Conservation (phyloP, 2,888 invertebrate species). For the Hymenopus coronatus region DNA sequence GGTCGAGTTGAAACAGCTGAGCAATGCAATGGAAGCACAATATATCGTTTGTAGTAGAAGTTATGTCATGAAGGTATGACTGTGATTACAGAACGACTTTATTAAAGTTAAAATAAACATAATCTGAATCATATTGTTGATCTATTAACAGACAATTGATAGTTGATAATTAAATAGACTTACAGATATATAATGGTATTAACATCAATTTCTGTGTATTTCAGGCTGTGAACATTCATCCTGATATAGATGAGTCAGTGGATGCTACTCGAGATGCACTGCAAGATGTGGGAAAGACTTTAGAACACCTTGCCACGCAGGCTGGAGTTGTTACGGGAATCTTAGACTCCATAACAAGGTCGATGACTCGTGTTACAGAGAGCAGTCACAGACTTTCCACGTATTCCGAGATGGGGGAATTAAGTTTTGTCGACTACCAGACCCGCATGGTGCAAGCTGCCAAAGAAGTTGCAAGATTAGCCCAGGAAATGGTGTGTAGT, state of each 20-base stretch:
- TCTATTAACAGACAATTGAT: too few relatives aligned
- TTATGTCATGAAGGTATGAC: too few relatives aligned
- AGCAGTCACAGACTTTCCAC: slow-evolving; percentile 62
- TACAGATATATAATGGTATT: too few relatives aligned
- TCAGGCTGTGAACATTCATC: slow-evolving; percentile 74
- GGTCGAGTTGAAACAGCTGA: too few relatives aligned
- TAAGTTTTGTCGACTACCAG: slow-evolving; percentile 91
- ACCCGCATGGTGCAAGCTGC: slow-evolving; percentile 93
- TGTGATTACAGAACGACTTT: too few relatives aligned
- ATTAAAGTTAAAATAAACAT: too few relatives aligned
- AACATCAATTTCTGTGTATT: slow-evolving; percentile 31
- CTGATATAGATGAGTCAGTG: slow-evolving; percentile 78
- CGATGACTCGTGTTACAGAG: slow-evolving; percentile 79
- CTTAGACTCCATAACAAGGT: slow-evolving; percentile 84
- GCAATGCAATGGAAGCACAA: too few relatives aligned
- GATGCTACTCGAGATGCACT: slow-evolving; percentile 76
- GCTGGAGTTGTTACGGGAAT: slow-evolving; percentile 87
- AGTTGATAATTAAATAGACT: too few relatives aligned
- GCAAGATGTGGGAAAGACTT: slow-evolving; percentile 72
- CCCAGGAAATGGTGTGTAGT: slow-evolving; percentile 82
- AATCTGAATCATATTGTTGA: too few relatives aligned
- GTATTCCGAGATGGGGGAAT: slow-evolving; percentile 56
- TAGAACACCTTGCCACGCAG: slow-evolving; percentile 81
- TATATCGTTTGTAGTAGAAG: too few relatives aligned
- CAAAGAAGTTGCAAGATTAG: slow-evolving; percentile 88